Base-by-base conservation (phyloP, 2,797 vertebrate genomes). In the Eremophila alpestris region DNA sequence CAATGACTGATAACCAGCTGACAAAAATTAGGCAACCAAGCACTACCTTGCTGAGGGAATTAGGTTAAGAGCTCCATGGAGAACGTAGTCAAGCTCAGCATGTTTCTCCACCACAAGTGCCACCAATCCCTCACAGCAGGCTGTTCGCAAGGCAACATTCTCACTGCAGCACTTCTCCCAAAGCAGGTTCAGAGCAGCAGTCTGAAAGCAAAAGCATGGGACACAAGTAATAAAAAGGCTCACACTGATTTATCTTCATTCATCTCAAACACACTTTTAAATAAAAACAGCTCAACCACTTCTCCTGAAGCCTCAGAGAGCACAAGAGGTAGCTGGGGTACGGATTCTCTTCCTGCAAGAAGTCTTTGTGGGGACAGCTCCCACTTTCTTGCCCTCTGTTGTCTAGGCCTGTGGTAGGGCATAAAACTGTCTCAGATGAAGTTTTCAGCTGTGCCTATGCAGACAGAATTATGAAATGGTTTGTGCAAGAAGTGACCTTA, bases 141-240 rank as follows among this genome's bases (percentile, higher is more conserved):
- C 97, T 3, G 98, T 98, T 34, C 98, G 98, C 79, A 99, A 98
- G 49, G 97, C 95, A 8, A 98, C 97, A 2, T 94, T 96, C 62
- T 99, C 98, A 84, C 98, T 98, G 97, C 98, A 98, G 88, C 99
- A 99, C 93, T 98, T 99, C 96, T 99, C 98, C 99, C 99, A 99
- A 32, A 99, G 98, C 67, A 98, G 95, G 93, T 98, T 98, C 97
- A 99, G 73, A 8, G 99, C 98, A 16, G 98, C 97, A 45, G 98
- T 98, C 99, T 99, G 96, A 91, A 83, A 93, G 52, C 23, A 97
- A 95, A 96, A 54, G n/a, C 26, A 70, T 18, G 3, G 83, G 26
- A 86, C 34, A 89, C 16, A 80, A 78, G 8, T 16, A 88, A 40
- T 51, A 18, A 83, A 16, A 73, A 64, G 3, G 29, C 7, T 48